Conservation (phyloP, 2,113 vertebrate species). For the Crotalus viridis region DNA sequence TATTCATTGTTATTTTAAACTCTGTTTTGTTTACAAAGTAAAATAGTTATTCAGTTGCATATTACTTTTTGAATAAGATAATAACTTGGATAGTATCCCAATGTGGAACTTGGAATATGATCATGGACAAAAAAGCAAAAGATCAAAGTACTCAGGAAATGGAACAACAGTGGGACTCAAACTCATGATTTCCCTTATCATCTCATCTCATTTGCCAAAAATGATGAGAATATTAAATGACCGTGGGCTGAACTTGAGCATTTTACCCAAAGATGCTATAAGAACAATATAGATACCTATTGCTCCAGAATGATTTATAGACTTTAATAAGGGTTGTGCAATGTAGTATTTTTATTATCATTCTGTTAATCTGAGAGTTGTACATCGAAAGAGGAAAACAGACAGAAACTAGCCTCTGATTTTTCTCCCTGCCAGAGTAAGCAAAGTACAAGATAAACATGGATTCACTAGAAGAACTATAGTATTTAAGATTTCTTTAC, state of each 20-base stretch:
- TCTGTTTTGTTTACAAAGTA: background rate
- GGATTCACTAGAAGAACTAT: background rate
- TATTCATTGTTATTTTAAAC: background rate
- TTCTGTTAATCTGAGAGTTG: background rate
- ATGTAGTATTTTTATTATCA: background rate
- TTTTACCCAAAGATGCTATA: background rate
- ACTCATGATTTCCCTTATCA: background rate
- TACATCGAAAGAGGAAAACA: background rate
- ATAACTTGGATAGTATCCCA: background rate
- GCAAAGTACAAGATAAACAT: background rate
- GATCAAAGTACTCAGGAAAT: slow-evolving; percentile 2
- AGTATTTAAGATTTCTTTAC: too few relatives aligned
- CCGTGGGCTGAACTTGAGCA: background rate
- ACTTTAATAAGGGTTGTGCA: background rate
- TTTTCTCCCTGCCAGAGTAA: background rate
- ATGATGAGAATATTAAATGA: background rate
- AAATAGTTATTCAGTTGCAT: background rate
- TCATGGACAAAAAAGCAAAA: background rate
- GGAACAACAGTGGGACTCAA: background rate
- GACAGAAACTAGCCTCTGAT: background rate
- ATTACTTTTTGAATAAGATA: background rate
- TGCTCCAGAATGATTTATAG: background rate
- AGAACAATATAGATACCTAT: background rate
- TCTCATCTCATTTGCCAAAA: background rate
- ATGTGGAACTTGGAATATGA: background rate